Percentiles rank a stretch among this genome's conserved stretches.
These are phyloP conservation scores for Phoebastria nigripes DNA, from an alignment of 2,797 vertebrate genomes.

Conservation along the genomic window DNA sequence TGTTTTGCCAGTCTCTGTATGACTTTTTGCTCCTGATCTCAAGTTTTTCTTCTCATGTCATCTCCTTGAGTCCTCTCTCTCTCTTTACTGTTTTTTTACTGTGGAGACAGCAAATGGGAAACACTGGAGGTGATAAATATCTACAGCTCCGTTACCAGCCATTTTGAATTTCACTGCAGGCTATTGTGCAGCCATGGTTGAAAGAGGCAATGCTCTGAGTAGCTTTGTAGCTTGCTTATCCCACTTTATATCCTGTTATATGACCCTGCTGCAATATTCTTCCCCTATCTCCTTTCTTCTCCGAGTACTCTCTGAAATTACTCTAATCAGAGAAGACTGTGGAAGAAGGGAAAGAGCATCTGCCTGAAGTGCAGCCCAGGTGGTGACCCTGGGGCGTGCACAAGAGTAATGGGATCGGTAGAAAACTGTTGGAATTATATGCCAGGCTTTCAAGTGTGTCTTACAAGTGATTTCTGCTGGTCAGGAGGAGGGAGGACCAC, in stretches of 20 bases:
- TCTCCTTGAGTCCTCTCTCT: not conserved
- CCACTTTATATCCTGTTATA: not conserved
- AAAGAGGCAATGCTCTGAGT: not conserved
- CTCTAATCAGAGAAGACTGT: not conserved
- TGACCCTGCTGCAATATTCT: not conserved
- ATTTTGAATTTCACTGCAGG: not conserved
- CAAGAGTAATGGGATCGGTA: not conserved
- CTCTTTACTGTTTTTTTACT: not conserved
- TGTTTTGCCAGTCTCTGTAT: not conserved
- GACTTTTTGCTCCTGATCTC: not conserved
- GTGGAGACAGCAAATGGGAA: not conserved
- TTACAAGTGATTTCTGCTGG: slow-evolving; percentile 5
- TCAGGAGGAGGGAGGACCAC: not conserved
- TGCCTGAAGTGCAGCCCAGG: not conserved
- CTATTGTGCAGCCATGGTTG: not conserved
- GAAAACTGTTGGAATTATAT: not conserved
- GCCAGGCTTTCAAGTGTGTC: not conserved
- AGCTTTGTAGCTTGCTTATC: not conserved
- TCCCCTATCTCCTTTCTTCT: not conserved
- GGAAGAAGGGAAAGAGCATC: not conserved
- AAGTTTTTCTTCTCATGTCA: not conserved
- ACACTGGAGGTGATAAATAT: not conserved
- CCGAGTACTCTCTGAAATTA: not conserved
- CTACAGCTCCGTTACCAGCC: not conserved
- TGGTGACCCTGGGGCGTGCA: not conserved